phyloP scores from a whole-genome alignment of 37 sponge, comb jelly and placozoan species.

The Oopsacas minuta region DNA sequence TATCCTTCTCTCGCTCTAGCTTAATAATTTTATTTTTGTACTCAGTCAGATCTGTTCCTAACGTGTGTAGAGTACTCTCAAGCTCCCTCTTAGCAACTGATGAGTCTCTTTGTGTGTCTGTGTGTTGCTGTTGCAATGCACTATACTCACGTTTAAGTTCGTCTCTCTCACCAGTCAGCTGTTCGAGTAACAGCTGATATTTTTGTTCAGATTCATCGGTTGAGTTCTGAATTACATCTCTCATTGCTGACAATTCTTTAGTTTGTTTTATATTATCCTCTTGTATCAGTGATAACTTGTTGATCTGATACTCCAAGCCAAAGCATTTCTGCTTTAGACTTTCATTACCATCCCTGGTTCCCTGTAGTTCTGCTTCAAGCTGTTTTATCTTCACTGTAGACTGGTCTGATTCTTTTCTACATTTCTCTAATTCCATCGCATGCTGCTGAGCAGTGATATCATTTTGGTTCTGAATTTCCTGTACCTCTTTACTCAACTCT shows the following conservation, averaged over 20 bases:
- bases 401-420: background rate
- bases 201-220: background rate
- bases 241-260: background rate
- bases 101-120: background rate
- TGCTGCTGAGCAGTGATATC: background rate
- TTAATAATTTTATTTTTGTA: background rate
- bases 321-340: background rate
- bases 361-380: background rate
- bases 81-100: background rate
- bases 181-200: background rate
- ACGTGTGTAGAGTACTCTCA: background rate
- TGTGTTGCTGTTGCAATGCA: background rate
- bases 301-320: background rate
- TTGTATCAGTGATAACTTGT: background rate
- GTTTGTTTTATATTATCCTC: background rate
- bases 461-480: background rate
- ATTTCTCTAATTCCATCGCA: background rate
- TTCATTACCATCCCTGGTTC: background rate
- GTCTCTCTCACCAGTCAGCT: background rate
- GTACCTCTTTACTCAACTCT: background rate
- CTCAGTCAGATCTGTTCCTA: background rate
- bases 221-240: background rate
- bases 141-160: background rate
- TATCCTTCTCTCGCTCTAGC: background rate
- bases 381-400: background rate